Base-by-base conservation (phyloP, 2,797 vertebrate species). In the Alauda arvensis region DNA sequence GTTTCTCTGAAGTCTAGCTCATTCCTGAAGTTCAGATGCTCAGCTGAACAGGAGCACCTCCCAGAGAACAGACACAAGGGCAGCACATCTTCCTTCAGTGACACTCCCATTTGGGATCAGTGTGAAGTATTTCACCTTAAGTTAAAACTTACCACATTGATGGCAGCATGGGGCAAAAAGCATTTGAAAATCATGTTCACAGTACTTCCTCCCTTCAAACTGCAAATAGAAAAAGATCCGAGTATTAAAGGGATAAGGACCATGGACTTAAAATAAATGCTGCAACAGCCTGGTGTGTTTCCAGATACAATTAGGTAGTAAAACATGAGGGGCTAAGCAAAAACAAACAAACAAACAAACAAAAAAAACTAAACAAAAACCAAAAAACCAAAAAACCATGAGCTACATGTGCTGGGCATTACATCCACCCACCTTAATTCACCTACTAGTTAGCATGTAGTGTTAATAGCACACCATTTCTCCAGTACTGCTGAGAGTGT, bases 151-250 rank as follows among this genome's bases (percentile, higher is more conserved):
- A 99, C 99, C 99, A 95, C 99, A 99, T 56, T 99, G 98, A 94
- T 99, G 99, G 95, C 99, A 99, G 94, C 99, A 99, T 62, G 99
- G 99, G 59, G 99, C 99, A 56, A 99, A 99, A 83, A 99, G 98
- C 99, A 99, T 99, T 96, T 99, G 99, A 96, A 99, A 99, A 94
- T 99, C 99, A 94, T 99, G 99, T 92, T 99, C 99, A 39, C 99
- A 99, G 95, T 99, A 99, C 90, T 99, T 99, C 93, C 99, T 98
- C 93, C 99, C 99, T 97, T 99, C 99, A 96, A 99, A 99, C 99
- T 98, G 95, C 67, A 97, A 97, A 82, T 11, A 87, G 90, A 97
- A 94, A 92, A 91, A 84, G 53, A 65, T n/a, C 9, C 19, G 45
- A 67, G n/a, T 0, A 0, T 95, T 83, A 93, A 56, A 87, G 12